Percentiles rank a stretch among this genome's conserved stretches.
Evolutionary conservation across 2,797 vertebrate species (phyloP).

Genomic region (Caiman crocodilus): DNA sequence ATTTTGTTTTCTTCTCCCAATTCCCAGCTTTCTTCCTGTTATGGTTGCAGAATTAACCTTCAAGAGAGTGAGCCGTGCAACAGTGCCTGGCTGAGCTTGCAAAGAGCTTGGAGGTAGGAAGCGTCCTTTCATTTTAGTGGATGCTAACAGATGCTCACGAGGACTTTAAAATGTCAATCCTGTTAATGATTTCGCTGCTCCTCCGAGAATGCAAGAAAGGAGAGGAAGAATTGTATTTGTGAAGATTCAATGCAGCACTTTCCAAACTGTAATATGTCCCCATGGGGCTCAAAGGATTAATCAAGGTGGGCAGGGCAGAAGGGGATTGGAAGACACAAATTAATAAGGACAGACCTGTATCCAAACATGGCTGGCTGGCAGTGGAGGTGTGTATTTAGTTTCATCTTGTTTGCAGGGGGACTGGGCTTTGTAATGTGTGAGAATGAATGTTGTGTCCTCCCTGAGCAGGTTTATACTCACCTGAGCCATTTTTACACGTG

Average conservation of each 20-base stretch:
- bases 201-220: neutral
- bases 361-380: neutral
- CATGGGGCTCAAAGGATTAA: neutral
- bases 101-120: neutral
- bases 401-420: neutral
- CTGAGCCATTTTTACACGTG: too few relatives aligned
- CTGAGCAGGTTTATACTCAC: too few relatives aligned
- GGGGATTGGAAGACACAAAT: neutral
- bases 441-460: too few relatives aligned
- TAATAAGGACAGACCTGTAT: neutral
- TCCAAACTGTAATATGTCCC: neutral
- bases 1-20: accelerated
- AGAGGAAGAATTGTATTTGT: neutral
- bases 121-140: neutral
- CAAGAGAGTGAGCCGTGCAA: neutral
- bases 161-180: neutral
- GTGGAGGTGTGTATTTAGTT: neutral
- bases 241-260: neutral
- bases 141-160: neutral
- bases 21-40: neutral
- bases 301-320: neutral
- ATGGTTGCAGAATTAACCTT: neutral
- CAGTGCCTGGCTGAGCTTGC: accelerated
- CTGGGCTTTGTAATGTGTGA: too few relatives aligned
- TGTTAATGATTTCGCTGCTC: neutral